Percentiles rank a stretch among this genome's conserved stretches.
These are phyloP conservation scores for Stercorarius parasiticus DNA, from an alignment of 2,113 vertebrate species.

Conservation along the genomic window DNA sequence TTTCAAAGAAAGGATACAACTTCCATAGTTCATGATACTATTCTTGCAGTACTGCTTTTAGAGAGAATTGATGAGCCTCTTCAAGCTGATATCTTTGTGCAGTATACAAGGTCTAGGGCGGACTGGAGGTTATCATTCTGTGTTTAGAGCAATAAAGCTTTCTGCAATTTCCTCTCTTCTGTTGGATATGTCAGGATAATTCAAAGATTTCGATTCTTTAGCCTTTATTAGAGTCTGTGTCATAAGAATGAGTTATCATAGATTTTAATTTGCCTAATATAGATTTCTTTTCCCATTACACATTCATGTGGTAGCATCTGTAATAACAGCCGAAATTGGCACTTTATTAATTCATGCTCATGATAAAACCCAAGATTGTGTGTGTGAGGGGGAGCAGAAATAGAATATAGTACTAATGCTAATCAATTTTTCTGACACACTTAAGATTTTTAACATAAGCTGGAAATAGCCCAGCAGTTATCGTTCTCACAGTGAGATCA, in stretches of 20 bases:
- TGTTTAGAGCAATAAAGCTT: not conserved
- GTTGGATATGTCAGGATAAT: not conserved
- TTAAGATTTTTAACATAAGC: not conserved
- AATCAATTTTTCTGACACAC: not conserved
- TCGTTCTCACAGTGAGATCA: not conserved
- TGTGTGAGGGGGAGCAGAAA: not conserved
- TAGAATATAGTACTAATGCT: not conserved
- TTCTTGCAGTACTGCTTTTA: not conserved
- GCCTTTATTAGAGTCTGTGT: not conserved
- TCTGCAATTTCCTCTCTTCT: not conserved
- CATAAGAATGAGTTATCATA: not conserved
- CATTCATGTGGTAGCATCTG: not conserved
- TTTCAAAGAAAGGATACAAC: not conserved
- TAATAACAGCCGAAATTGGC: not conserved
- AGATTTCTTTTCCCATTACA: not conserved
- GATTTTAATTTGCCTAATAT: slow-evolving; percentile 33
- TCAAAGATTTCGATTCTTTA: not conserved
- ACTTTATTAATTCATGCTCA: slow-evolving; percentile 1
- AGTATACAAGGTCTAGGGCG: not conserved
- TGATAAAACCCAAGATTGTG: not conserved
- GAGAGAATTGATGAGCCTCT: not conserved
- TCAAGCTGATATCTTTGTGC: not conserved
- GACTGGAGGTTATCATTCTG: not conserved
- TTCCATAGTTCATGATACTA: not conserved
- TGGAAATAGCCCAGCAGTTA: not conserved